These are phyloP conservation scores for Benthochromis sp. DNA, from an alignment of 2,113 vertebrate genomes.

Conservation along the genomic window DNA sequence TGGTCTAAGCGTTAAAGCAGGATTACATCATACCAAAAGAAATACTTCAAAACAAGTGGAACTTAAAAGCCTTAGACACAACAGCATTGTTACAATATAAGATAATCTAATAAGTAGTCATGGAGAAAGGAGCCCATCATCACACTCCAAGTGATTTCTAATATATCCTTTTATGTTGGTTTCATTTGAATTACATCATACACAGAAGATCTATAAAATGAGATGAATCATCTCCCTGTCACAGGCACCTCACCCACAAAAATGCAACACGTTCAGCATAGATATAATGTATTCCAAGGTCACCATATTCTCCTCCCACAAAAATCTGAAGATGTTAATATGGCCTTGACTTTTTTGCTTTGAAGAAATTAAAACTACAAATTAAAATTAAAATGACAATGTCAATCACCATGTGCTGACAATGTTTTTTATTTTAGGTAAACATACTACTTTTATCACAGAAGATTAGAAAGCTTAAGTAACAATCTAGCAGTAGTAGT, in stretches of 20 bases:
- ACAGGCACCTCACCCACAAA: neutral
- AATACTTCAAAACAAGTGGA: neutral
- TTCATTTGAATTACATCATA: neutral
- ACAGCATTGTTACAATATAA: neutral
- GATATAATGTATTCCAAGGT: neutral
- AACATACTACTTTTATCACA: neutral
- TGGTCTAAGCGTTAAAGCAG: neutral
- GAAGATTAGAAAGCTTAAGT: neutral
- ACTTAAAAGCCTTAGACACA: neutral
- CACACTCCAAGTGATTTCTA: neutral
- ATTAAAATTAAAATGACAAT: neutral
- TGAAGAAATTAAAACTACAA: neutral
- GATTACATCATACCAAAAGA: constrained; percentile 1
- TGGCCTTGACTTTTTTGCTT: neutral
- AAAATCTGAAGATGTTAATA: neutral
- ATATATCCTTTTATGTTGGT: neutral
- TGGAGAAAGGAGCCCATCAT: neutral
- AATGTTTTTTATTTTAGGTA: neutral
- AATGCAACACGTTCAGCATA: neutral
- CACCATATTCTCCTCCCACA: neutral
- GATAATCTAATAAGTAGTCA: neutral
- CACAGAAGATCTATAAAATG: neutral
- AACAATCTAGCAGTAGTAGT: neutral
- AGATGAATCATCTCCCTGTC: neutral
- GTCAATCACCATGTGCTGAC: neutral